Evolutionary conservation across 2,797 vertebrate genomes (phyloP), one percentile per base, ranked within the genome.

Genomic region (Leptoclinus maculatus): DNA sequence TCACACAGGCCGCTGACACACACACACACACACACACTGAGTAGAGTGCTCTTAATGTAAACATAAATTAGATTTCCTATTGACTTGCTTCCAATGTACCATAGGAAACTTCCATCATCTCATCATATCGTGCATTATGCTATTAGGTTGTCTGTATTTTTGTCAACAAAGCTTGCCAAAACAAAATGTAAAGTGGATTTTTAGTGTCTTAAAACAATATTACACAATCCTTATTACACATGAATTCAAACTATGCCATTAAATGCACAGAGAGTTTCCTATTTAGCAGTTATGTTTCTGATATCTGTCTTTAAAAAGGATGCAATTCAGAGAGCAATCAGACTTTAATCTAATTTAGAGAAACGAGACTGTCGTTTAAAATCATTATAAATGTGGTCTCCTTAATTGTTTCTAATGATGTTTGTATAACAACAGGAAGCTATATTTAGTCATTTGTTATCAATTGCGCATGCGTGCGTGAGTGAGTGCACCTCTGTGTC

Each of bases 31-130:
- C 60, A 66, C 43, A 64, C n/a, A 51, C 47, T 9, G 25, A 77
- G 53, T 8, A 9, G 21, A 84, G 70, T 25, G 29, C 13, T 65
- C 70, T 80, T 47, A 77, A 80, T 71, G 47, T 70, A 74, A 71
- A 78, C 66, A 43, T n/a, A 80, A 34, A 73, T 88, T 81, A 73
- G 47, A 87, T 85, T 86, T 70, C 68, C 21, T 64, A 41, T 74
- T 76, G 82, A 77, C 14, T 64, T 68, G 81, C 68, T 68, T 76
- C 59, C 59, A 83, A 1, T 66, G 36, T 56, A 45, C 41, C 45
- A 47, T 34, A 32, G 41, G 62, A 79, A 63, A 39, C 76, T 43
- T 78, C 76, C 49, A 67, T 75, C 74, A 45, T 78, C 41, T 72
- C 41, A 63, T 74, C 36, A 57, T 49, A 32, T 63, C n/a, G 56